Evolutionary conservation across 2,797 vertebrate species (phyloP), one percentile per base, ranked within the genome.

Genomic region (Pangasius sanitwongsei): DNA sequence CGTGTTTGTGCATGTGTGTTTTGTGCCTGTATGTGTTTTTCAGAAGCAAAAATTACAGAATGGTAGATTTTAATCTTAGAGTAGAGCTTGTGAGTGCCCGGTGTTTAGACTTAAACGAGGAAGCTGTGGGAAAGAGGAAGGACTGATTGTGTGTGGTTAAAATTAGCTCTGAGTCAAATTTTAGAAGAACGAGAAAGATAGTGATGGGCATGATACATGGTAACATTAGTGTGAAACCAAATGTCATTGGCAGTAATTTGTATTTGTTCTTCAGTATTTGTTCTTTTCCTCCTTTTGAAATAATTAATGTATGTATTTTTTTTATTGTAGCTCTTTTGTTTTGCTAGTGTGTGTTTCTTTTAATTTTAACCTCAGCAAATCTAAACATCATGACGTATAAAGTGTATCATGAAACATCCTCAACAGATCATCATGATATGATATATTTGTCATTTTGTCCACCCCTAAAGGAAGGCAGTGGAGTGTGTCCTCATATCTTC

Each of bases 11-110:
- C 63, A 20, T 75, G 48, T 80, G 59, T 69, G 65, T 53, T 37
- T 85, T 87, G 72, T 80, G 74, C 63, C 16, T 69, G 34, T 37
- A 23, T 82, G 89, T 89, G 93, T 92, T 92, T 94, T 91, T 89
- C 92, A 92, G 1, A 59, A 80, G 59, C 0, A 37, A 6, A 65
- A 53, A 34, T 80, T 34, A 80, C n/a, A 16, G 6, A 63, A 65
- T 55, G 48, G n/a, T 53, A 65, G 18, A 78, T 87, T 87, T 65
- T 55, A 37, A 53, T 67, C 59, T 48, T 63, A 65, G 34, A 57
- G 18, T 55, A 55, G 18, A 59, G 82, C 61, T 50, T 50, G 28
- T 69, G n/a, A 69, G 13, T 53, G 2, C 15, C 18, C 8, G 0
- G n/a, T 12, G 63, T 53, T 85, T 69, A 53, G 65, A 37, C n/a